A percentile compares a stretch with the other conserved stretches of the same genome.
These are phyloP conservation scores for Leucophora obtusa DNA, from an alignment of 2,888 invertebrate genomes.

Conservation along the genomic window DNA sequence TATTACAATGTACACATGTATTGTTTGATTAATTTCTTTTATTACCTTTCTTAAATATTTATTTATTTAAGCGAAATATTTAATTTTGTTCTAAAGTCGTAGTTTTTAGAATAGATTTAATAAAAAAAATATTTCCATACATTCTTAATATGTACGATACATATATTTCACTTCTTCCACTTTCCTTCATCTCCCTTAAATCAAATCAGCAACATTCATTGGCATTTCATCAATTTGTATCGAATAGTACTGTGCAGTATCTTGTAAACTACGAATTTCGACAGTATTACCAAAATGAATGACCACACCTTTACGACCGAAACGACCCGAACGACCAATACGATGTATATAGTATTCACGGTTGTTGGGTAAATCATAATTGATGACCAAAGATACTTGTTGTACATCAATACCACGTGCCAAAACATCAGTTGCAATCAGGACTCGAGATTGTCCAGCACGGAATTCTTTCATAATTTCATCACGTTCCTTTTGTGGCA, in stretches of 20 bases:
- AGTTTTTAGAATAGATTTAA: too few species aligned
- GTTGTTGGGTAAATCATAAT: constrained; percentile 99
- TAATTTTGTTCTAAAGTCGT: constrained; percentile 44
- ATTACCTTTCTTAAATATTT: constrained; percentile 5
- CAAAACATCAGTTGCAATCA: constrained; percentile 99
- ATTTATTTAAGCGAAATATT: constrained; percentile 38
- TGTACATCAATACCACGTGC: constrained; percentile 99
- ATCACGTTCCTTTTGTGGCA: constrained; percentile 98
- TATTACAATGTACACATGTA: too few species aligned
- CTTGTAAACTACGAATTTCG: constrained; percentile 97
- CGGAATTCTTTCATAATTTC: constrained; percentile 99
- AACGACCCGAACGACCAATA: constrained; percentile 98
- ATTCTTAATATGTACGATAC: background rate
- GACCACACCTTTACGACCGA: constrained; percentile 99
- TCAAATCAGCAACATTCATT: constrained; percentile 95
- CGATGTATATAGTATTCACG: constrained; percentile 99
- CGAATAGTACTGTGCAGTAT: constrained; percentile 99
- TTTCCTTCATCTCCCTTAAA: constrained; percentile 80
- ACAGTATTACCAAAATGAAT: constrained; percentile 99
- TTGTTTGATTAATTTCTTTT: too few species aligned
- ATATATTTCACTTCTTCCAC: background rate
- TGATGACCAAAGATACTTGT: constrained; percentile 99
- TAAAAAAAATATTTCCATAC: too few species aligned
- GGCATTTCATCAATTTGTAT: constrained; percentile 99
- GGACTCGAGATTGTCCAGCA: constrained; percentile 93